phyloP scores from a whole-genome alignment of 2,888 invertebrate species.

The Norana najaformis region DNA sequence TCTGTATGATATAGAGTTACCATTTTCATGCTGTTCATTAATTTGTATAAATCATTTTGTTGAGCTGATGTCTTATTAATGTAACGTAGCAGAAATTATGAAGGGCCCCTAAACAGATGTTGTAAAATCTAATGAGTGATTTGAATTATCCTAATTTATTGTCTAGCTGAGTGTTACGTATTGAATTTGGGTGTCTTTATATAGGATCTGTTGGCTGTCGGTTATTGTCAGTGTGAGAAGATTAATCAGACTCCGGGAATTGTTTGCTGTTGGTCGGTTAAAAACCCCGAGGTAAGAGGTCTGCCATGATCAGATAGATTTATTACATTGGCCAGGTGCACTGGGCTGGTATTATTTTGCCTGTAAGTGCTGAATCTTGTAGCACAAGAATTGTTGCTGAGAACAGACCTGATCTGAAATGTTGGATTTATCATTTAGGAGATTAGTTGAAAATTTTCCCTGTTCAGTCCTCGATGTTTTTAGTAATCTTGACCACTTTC shows the following conservation, averaged over 20 bases:
- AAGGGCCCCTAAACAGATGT: neutral
- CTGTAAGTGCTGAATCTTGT: neutral
- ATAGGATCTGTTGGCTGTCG: slow-evolving; percentile 59
- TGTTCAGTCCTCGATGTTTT: neutral
- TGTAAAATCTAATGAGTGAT: neutral
- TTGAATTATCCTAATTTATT: neutral
- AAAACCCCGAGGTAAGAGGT: slow-evolving; percentile 59
- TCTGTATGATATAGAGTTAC: neutral
- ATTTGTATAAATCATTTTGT: too few species aligned
- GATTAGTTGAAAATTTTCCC: neutral
- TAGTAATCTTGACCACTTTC: neutral
- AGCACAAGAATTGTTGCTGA: too few species aligned
- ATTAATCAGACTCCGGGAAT: slow-evolving; percentile 58
- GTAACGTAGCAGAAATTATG: neutral
- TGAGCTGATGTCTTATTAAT: too few species aligned
- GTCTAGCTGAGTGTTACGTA: neutral
- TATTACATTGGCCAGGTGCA: too few species aligned
- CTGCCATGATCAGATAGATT: neutral
- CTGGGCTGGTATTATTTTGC: too few species aligned
- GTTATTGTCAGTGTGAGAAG: slow-evolving; percentile 63
- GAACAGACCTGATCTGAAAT: too few species aligned
- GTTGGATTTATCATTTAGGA: neutral
- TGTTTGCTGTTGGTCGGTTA: slow-evolving; percentile 62
- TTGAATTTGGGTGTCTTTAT: neutral
- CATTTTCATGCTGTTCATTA: too few species aligned